Evolutionary conservation across 2,888 invertebrate genomes (phyloP), one percentile per base, ranked within the genome.

Genomic region (Pristionchus fissidentatus): DNA sequence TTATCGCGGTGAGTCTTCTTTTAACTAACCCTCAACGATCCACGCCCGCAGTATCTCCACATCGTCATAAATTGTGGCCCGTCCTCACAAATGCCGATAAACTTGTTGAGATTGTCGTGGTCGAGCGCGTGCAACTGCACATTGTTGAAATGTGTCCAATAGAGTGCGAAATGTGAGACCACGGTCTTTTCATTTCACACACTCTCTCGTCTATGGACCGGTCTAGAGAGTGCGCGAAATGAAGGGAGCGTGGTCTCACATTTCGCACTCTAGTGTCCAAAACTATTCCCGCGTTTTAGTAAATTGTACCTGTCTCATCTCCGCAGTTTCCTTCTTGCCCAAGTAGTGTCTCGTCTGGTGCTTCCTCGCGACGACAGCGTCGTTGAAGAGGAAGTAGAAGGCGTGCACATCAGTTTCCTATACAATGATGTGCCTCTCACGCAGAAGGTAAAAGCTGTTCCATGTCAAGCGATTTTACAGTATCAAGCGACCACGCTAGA

Each of bases 21-120:
- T 62, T 13, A 29, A 62, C n/a, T n/a, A n/a, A 81, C 81, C 66
- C 35, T 22, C 19, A 81, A 52, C 35, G 62, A 62, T 81, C 81
- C 81, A 22, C 81, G 5, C 19, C 29, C 13, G 66, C 81, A 81
- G 22, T 46, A 66, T 29, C 57, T 62, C 81, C 81, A 81, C 22
- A 81, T 10, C 3, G 81, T 66, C 81, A 81, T 66, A 29, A 62
- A 66, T 46, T 66, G 46, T 3, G 81, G 81, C 8, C 81, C 81
- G 46, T 81, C 81, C 8, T 29, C 15, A 43, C 43, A 62, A 4
- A 81, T 55, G 3, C 81, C 81, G 13, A 66, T 41, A 66, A 81
- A 81, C 66, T 81, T 81, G 66, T 81, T 81, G 46, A 81, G 32
- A 35, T 81, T 81, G 32, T 81, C 81, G 66, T 81, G 81, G 66